These are phyloP conservation scores for Andrena marginata DNA, from an alignment of 2,888 invertebrate species.

Conservation along the genomic window DNA sequence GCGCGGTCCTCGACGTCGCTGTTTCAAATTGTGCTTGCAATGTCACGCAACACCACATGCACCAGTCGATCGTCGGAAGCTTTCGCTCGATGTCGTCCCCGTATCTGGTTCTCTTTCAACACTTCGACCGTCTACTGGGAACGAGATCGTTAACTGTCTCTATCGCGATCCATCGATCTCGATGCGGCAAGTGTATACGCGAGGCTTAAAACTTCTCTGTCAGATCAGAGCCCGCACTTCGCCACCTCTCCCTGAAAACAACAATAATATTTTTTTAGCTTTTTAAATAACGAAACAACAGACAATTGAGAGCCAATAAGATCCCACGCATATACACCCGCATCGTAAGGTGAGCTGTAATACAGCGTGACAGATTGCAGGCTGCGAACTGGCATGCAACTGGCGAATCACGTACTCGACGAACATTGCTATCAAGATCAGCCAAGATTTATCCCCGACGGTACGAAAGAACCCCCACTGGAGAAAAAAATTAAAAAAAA, in stretches of 20 bases:
- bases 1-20: constrained; percentile 47
- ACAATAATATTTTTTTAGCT: background rate
- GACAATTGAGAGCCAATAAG: background rate
- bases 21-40: constrained; percentile 63
- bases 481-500: constrained; percentile 14
- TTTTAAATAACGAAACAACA: background rate
- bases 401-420: constrained; percentile 53
- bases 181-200: constrained; percentile 58
- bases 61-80: constrained; percentile 74
- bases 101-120: background rate
- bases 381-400: constrained; percentile 61
- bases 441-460: constrained; percentile 20
- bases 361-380: constrained; percentile 62
- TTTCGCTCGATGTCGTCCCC: constrained; percentile 25
- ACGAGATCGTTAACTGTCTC: background rate
- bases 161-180: constrained; percentile 25
- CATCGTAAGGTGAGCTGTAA: constrained; percentile 54
- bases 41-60: constrained; percentile 78
- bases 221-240: background rate
- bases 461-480: background rate
- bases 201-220: constrained; percentile 38
- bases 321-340: constrained; percentile 59
- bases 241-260: background rate
- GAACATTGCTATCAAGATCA: constrained; percentile 50
- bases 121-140: background rate